Evolutionary conservation across 2,888 invertebrate species (phyloP).

Genomic region (Protophormia terraenovae): DNA sequence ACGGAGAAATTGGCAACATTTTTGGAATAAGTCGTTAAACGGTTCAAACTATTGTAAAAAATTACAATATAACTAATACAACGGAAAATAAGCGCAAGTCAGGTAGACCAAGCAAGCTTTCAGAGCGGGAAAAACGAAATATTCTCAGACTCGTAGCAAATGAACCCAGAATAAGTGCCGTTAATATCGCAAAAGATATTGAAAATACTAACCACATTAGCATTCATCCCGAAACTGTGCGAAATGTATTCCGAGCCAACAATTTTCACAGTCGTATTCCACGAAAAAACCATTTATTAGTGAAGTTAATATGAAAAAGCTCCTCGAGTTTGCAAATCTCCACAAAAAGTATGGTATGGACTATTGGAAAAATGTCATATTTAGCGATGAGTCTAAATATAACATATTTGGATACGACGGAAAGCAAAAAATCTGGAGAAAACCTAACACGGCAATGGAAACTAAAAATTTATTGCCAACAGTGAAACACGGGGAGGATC

Average conservation of each 20-base stretch:
- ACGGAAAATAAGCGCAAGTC: not conserved
- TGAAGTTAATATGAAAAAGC: not conserved
- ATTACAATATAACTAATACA: not conserved
- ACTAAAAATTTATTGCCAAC: not conserved
- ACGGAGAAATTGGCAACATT: not conserved
- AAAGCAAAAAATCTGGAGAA: too few relatives aligned
- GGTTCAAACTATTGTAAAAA: not conserved
- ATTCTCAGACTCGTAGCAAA: slow-evolving; percentile 1
- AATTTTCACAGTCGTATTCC: not conserved
- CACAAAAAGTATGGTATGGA: not conserved
- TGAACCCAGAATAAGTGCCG: not conserved
- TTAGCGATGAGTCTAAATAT: too few relatives aligned
- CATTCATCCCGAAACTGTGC: slow-evolving; percentile 12
- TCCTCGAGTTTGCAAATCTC: not conserved
- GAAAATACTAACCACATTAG: not conserved
- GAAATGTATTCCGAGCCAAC: not conserved
- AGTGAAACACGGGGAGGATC: not conserved
- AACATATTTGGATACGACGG: too few relatives aligned
- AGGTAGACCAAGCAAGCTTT: not conserved
- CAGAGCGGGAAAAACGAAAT: slow-evolving; percentile 5
- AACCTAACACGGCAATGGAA: too few relatives aligned
- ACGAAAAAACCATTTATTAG: not conserved
- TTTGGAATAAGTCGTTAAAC: not conserved
- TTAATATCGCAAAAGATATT: not conserved
- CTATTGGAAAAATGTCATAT: not conserved